Evolutionary conservation across 2,888 invertebrate genomes (phyloP), one percentile per base, ranked within the genome.

Genomic region (Drosophila pseudotakahashii): DNA sequence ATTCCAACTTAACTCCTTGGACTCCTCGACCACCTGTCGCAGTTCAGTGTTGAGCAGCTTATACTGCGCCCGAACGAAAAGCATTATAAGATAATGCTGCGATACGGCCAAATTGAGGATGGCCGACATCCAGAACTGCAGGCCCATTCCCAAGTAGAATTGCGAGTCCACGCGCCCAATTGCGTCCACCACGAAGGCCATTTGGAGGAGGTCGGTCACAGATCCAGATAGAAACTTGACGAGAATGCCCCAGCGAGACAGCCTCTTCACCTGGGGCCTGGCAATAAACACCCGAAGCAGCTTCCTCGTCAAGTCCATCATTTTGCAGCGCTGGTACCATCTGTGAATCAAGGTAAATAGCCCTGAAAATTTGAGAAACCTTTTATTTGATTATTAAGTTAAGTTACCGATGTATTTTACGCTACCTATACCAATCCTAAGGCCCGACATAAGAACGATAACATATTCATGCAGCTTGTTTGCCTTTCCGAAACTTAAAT

Each of bases 61-160:
- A 5, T 82, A 88, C 14, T 86, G 77, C 2, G 57, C 60, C 11
- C 75, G 72, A 0, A 86, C 7, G n/a, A 41, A 73, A 0, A 81
- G 53, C 44, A 82, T 3, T 0, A 48, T 39, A 6, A 88, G 75
- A 14, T 51, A 79, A n/a, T 63, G 75, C n/a, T 81, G 81, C 2
- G 50, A 9, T 0, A 86, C 16, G 13, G 86, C 53, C 3, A 71
- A 9, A 30, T 71, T 88, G 1, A 82, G 41, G 13, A 88, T n/a
- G 2, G 69, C 47, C 1, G 71, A 14, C 2, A 76, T 2, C 0
- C 53, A 7, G 26, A 67, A 11, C 19, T 57, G 37, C 1, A 73
- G 7, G 3, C 39, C 19, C 11, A 67, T 2, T 0, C 30, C 19
- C n/a, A 41, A 0, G 7, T 4, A 14, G 7, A 19, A 4, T 0